A percentile compares a stretch with the other conserved stretches of the same genome.
These are phyloP conservation scores for Lutraria lutraria DNA, from an alignment of 2,888 invertebrate genomes.

Conservation along the genomic window DNA sequence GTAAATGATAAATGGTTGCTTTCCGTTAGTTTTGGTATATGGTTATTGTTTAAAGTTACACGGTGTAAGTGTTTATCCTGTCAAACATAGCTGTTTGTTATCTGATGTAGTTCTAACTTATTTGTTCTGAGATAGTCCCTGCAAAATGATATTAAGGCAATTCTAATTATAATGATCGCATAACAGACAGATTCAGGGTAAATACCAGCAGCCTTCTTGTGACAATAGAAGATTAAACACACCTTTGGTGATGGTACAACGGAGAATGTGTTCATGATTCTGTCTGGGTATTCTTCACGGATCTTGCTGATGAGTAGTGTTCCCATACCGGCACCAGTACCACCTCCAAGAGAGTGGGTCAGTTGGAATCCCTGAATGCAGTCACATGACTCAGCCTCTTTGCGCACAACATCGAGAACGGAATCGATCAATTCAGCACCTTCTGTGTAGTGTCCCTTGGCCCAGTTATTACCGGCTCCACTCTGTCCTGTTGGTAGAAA, in stretches of 20 bases:
- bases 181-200: too few relatives aligned
- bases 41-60: too few relatives aligned
- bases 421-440: constrained; percentile 89
- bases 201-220: too few relatives aligned
- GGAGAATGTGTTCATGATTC: constrained; percentile 96
- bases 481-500: constrained; percentile 73
- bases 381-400: constrained; percentile 82
- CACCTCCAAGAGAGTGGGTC: constrained; percentile 92
- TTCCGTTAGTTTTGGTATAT: too few relatives aligned
- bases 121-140: too few relatives aligned
- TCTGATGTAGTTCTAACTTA: too few relatives aligned
- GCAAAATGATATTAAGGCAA: too few relatives aligned
- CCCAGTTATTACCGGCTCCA: constrained; percentile 94
- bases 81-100: too few relatives aligned
- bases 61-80: too few relatives aligned
- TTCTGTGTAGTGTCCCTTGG: constrained; percentile 97
- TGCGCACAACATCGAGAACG: constrained; percentile 83
- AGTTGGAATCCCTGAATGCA: constrained; percentile 84
- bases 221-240: background rate
- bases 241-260: constrained; percentile 95
- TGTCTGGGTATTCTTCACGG: constrained; percentile 90
- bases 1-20: too few relatives aligned
- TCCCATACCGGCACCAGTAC: constrained; percentile 95
- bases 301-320: constrained; percentile 97
- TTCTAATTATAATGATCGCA: too few relatives aligned